Evolutionary conservation across 2,888 invertebrate genomes (phyloP).

Genomic region (Caenorhabditis plicata): DNA sequence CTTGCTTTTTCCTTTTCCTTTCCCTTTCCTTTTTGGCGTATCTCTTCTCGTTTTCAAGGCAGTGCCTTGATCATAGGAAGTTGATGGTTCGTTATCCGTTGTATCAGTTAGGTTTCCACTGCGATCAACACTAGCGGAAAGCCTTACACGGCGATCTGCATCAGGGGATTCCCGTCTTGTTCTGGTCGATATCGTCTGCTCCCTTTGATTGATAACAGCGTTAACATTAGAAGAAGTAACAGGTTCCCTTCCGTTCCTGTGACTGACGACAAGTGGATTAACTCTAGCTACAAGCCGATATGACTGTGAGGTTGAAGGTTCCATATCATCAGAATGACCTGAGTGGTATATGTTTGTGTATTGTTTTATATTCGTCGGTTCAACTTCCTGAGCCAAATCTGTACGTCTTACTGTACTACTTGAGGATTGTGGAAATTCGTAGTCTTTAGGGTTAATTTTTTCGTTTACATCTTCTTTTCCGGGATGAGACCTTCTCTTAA

Average conservation of each 20-base stretch:
- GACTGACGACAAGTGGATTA: constrained; percentile 12
- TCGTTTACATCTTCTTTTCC: constrained; percentile 40
- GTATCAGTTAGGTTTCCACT: constrained; percentile 30
- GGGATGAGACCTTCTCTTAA: constrained; percentile 26
- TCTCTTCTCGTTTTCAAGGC: constrained; percentile 1
- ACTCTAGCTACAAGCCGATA: constrained; percentile 25
- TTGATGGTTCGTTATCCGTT: constrained; percentile 12
- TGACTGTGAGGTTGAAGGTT: constrained; percentile 5
- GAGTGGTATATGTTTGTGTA: constrained; percentile 16
- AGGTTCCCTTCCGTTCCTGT: constrained; percentile 6
- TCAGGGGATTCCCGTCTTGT: constrained; percentile 30
- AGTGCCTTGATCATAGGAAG: neutral
- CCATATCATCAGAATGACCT: constrained; percentile 12
- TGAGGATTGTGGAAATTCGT: constrained; percentile 8
- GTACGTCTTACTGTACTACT: constrained; percentile 11
- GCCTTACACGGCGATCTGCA: constrained; percentile 17
- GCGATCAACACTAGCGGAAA: constrained; percentile 31
- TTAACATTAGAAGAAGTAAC: constrained; percentile 26
- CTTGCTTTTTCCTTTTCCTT: constrained; percentile 3
- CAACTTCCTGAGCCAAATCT: constrained; percentile 18
- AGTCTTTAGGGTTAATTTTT: constrained; percentile 21
- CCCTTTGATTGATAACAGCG: constrained; percentile 19
- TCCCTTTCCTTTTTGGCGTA: constrained; percentile 1
- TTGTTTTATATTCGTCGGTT: constrained; percentile 25
- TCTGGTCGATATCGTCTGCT: constrained; percentile 27